phyloP scores from a whole-genome alignment of 2,888 invertebrate genomes.

The Sinelater perroti region DNA sequence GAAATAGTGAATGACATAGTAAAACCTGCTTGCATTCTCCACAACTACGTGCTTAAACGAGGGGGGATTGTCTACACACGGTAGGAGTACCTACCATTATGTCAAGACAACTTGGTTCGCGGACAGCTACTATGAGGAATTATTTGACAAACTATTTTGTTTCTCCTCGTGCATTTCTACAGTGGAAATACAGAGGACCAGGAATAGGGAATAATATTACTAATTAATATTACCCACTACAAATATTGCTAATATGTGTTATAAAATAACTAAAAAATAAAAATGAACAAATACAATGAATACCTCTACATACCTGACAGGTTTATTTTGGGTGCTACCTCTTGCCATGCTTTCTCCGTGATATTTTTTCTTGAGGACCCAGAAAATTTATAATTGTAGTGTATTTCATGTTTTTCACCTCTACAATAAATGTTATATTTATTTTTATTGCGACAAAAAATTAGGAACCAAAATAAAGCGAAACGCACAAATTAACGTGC shows the following conservation, averaged over 20 bases:
- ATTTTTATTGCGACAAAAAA: too few relatives aligned
- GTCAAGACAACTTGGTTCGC: constrained; percentile 11
- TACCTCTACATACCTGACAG: not conserved
- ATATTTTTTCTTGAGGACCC: constrained; percentile 5
- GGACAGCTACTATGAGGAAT: constrained; percentile 30
- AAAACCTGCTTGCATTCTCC: constrained; percentile 40
- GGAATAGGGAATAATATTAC: not conserved
- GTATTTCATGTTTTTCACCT: constrained; percentile 4
- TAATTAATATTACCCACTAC: too few relatives aligned
- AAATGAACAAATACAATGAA: too few relatives aligned
- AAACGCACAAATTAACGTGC: too few relatives aligned
- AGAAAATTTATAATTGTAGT: constrained; percentile 8
- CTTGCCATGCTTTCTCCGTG: constrained; percentile 6
- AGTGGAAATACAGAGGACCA: constrained; percentile 35
- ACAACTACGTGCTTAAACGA: constrained; percentile 33
- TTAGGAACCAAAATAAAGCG: too few relatives aligned
- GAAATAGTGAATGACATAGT: constrained; percentile 34
- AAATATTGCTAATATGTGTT: too few relatives aligned
- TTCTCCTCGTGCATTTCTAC: constrained; percentile 31
- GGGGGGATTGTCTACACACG: constrained; percentile 6
- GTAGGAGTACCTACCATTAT: constrained; percentile 2
- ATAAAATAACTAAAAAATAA: not conserved
- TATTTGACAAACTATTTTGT: constrained; percentile 39
- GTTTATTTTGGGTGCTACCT: not conserved
- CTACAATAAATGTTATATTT: constrained; percentile 4